phyloP scores from a whole-genome alignment of 2,888 invertebrate species.

The Atherix ibis region DNA sequence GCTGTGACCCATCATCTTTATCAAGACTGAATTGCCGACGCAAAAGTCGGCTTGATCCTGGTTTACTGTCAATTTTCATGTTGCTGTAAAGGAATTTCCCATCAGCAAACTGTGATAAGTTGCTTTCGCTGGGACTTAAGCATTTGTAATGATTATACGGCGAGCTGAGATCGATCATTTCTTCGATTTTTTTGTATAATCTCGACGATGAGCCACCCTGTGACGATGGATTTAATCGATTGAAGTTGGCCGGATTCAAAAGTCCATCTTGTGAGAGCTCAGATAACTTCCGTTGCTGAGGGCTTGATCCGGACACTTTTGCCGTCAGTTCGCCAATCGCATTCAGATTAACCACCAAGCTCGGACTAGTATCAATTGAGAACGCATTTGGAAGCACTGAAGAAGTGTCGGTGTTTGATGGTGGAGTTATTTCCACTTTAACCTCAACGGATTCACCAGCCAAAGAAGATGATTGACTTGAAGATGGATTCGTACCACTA shows the following conservation, averaged over 20 bases:
- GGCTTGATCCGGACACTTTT: constrained; percentile 12
- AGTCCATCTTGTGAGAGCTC: constrained; percentile 29
- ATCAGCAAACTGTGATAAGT: constrained; percentile 28
- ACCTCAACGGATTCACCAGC: constrained; percentile 32
- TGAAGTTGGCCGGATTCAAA: constrained; percentile 26
- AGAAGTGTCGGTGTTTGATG: constrained; percentile 18
- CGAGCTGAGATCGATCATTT: constrained; percentile 46
- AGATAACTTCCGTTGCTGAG: constrained; percentile 24
- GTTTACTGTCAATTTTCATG: constrained; percentile 25
- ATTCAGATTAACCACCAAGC: constrained; percentile 22
- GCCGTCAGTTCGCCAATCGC: constrained; percentile 8
- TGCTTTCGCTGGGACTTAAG: constrained; percentile 45
- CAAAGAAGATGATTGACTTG: constrained; percentile 30
- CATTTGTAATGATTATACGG: constrained; percentile 63
- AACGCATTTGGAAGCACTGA: constrained; percentile 24
- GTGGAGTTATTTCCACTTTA: constrained; percentile 33
- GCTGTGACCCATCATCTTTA: constrained; percentile 40
- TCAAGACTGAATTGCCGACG: constrained; percentile 55
- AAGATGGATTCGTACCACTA: constrained; percentile 29
- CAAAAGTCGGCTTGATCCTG: constrained; percentile 36
- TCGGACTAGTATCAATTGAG: constrained; percentile 31
- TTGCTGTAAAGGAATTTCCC: constrained; percentile 26
- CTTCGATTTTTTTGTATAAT: constrained; percentile 31
- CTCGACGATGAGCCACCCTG: constrained; percentile 28
- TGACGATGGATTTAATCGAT: constrained; percentile 21